phyloP scores from a whole-genome alignment of 2,113 vertebrate species.

The Saguinus imperator region DNA sequence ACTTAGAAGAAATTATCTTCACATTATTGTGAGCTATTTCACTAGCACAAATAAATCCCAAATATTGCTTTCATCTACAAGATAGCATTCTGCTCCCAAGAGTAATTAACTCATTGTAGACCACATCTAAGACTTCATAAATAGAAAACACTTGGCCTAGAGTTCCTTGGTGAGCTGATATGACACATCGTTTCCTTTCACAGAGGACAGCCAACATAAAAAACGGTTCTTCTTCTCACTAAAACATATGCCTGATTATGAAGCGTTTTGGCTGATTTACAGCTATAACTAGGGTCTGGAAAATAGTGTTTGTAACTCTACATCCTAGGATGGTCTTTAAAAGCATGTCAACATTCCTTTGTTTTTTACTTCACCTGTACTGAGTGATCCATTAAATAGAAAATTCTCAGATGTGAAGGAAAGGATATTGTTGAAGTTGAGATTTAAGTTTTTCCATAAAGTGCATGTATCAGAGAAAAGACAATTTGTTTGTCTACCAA shows the following conservation, averaged over 20 bases:
- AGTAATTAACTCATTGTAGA: conserved; percentile 69
- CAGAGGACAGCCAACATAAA: conserved; percentile 8
- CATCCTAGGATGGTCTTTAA: conserved; percentile 29
- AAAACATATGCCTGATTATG: conserved; percentile 4
- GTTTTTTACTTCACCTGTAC: neutral
- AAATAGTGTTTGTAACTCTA: neutral
- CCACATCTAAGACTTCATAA: conserved; percentile 46
- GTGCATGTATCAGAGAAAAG: neutral
- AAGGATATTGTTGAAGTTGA: neutral
- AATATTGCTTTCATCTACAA: conserved; percentile 50
- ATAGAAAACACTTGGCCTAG: conserved; percentile 15
- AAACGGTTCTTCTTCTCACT: neutral
- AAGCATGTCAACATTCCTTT: neutral
- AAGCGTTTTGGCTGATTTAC: neutral
- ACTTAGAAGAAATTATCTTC: conserved; percentile 58
- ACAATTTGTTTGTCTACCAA: neutral
- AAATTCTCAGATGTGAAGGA: conserved; percentile 15
- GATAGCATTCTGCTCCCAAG: conserved; percentile 31
- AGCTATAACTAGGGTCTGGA: neutral
- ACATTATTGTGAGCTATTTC: conserved; percentile 60
- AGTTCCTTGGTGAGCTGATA: conserved; percentile 37
- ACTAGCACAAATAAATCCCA: conserved; percentile 50
- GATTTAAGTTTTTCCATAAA: neutral
- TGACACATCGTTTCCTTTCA: neutral
- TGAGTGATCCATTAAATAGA: neutral